Conservation (phyloP, 2,888 invertebrate species). For the Nephrotoma appendiculata region DNA sequence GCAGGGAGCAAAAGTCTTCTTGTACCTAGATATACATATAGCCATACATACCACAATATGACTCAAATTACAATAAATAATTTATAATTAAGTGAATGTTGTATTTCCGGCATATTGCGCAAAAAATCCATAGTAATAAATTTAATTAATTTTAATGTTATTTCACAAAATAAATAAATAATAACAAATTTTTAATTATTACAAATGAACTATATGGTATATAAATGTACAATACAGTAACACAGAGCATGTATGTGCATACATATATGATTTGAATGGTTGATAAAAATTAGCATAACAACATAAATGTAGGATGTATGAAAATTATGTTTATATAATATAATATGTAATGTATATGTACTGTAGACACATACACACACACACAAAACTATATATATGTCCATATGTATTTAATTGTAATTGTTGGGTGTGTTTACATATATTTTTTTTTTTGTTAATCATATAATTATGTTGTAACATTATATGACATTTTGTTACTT, state of each 20-base stretch:
- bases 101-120: too few species aligned
- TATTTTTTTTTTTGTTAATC: background rate
- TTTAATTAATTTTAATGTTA: background rate
- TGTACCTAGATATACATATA: too few species aligned
- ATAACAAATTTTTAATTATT: background rate
- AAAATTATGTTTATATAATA: background rate
- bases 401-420: background rate
- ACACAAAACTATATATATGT: background rate
- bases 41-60: too few species aligned
- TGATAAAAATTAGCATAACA: background rate
- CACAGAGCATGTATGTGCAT: background rate
- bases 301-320: background rate
- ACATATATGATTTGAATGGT: background rate
- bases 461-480: background rate
- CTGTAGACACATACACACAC: background rate
- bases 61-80: too few species aligned
- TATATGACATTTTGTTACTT: background rate
- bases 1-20: too few species aligned
- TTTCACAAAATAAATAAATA: background rate
- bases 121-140: too few species aligned
- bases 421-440: background rate
- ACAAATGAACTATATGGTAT: background rate
- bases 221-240: background rate
- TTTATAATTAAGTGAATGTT: too few species aligned
- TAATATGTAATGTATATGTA: background rate